Base-by-base conservation (phyloP, 2,113 vertebrate species). In the Salvator merianae region DNA sequence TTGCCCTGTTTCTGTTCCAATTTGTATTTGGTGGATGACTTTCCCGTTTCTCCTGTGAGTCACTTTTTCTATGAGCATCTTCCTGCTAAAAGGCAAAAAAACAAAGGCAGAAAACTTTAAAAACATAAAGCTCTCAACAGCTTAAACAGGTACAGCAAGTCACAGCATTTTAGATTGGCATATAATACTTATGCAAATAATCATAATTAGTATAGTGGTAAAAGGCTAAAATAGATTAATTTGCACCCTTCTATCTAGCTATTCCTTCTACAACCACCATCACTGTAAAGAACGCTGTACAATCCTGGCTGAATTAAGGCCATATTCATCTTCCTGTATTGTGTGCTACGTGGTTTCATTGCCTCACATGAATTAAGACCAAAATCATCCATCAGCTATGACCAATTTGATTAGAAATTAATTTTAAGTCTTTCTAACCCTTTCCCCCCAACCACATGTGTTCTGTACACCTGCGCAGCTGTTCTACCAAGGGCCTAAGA, bases 1-100 rank as follows among this genome's bases (percentile, higher is more conserved):
- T 94, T 12, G 93, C 91, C 90, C 96, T 97, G 87, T 93, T 97
- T 88, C 97, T 97, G 95, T 97, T 99, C 96, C 95, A 97, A 93
- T 94, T 97, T 81, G 94, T 93, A 78, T 93, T 91, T 89, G 95
- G 92, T 84, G 91, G 34, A 72, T 91, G 94, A 75, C 93, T 94
- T 91, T 98, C 98, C 62, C 94, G 94, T 79, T 96, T 98, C 85
- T 97, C 97, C 70, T 94, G 91, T 90, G 97, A 96, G 86, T 96
- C 97, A 94, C 96, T 98, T 93, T 96, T 98, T 77, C 88, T 92
- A 91, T 94, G 94, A 0, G 22, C 74, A 65, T 97, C 96, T 88
- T 98, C 97, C 89, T 95, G 95, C 95, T 96, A 87, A 91, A 89
- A 90, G 87, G 66, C 66, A 20, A 59, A 34, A 91, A 90, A 91